Base-by-base conservation (phyloP, 2,797 vertebrate species). In the Notoglanidium macrostoma region DNA sequence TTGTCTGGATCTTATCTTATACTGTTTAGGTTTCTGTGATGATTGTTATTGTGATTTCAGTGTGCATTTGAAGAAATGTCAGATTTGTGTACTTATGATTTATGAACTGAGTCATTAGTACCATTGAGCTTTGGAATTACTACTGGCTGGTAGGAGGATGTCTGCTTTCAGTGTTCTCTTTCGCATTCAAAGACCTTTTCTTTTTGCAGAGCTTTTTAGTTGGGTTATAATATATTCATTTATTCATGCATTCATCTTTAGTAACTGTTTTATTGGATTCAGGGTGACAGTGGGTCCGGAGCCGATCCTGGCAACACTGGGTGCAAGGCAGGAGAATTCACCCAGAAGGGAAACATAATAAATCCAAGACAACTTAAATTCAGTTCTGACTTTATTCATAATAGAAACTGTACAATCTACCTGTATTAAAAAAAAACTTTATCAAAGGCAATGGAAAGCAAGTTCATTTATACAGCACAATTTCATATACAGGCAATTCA, bases 71-170 rank as follows among this genome's bases (percentile, higher is more conserved):
- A 44, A 40, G 51, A 61, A 86, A 84, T 70, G 63, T 55, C 80
- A 46, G 35, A 73, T 55, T 88, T 12, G 29, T 85, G 79, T 54
- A 44, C 73, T 61, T 83, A 70, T 26, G 57, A 83, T 86, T 26
- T 78, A 87, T 77, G 68, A 86, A 65, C 35, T n/a, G 7, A 80
- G 78, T 80, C 78, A 63, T 63, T 63, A 63, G 35, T 40, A 40
- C 21, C 12, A 80, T 46, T 54, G 19, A 32, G 29, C 29, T 61
- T 26, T 72, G 65, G 78, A 82, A 63, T 44, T 61, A 40, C n/a
- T 40, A 14, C 29, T 68, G 59, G 12, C 57, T 85, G 72, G 8
- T 51, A 54, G n/a, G 44, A 14, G n/a, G 17, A 40, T n/a, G 32
- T 79, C 32, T 40, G 55, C 12, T 26, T 40, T 59, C 10, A 15